Percentiles rank a stretch among this genome's conserved stretches.
These are phyloP conservation scores for Hippolais icterina DNA, from an alignment of 2,113 vertebrate species.

Conservation along the genomic window DNA sequence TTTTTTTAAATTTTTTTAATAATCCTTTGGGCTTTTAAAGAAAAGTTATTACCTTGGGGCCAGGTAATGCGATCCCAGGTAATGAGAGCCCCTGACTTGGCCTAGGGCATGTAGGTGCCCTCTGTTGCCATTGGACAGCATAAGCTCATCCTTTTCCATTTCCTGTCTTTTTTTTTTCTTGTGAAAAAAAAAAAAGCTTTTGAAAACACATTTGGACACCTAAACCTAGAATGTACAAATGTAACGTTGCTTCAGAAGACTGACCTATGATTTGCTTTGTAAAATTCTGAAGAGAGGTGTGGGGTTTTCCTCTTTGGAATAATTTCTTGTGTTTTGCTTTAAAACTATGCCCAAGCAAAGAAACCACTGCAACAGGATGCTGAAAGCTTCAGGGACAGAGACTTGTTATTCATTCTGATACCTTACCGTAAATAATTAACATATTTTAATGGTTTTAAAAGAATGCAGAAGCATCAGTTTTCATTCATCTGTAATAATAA, in stretches of 20 bases:
- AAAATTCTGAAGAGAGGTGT: not conserved
- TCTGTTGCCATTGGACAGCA: not conserved
- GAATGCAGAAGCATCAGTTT: conserved; percentile 36
- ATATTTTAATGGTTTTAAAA: conserved; percentile 28
- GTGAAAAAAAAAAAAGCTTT: not conserved
- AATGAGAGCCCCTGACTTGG: not conserved
- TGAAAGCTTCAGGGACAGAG: not conserved
- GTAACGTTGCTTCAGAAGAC: not conserved
- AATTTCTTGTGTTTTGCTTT: not conserved
- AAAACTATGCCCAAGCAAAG: not conserved
- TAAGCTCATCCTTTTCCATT: not conserved
- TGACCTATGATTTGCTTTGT: not conserved
- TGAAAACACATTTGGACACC: not conserved
- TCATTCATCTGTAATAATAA: conserved; percentile 29
- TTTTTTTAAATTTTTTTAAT: too few relatives aligned
- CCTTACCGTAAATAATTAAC: not conserved
- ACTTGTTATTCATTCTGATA: not conserved
- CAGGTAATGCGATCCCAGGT: not conserved
- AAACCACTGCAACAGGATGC: not conserved
- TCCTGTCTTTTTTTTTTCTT: not conserved
- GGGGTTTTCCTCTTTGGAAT: rapidly evolving
- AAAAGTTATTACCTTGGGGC: not conserved
- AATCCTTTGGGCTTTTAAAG: not conserved
- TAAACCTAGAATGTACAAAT: not conserved
- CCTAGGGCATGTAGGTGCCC: not conserved